Evolutionary conservation across 2,888 invertebrate species (phyloP), one percentile per base, ranked within the genome.

Genomic region (Oscheius sp.): DNA sequence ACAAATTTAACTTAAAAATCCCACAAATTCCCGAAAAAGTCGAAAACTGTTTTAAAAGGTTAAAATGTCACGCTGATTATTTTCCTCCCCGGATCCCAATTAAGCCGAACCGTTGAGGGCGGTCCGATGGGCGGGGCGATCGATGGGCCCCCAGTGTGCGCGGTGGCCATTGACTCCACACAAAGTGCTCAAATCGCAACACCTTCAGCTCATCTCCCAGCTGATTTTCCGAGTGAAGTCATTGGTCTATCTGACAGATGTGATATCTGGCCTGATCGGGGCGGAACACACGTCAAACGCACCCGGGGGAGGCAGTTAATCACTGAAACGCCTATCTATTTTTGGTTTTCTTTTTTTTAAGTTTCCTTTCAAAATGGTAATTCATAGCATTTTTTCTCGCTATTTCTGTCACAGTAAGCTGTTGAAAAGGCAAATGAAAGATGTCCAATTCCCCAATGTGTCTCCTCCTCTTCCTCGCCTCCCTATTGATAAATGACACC

Each of bases 181-280:
- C 59, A 59, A 57, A 41, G 59, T 59, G 59, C 59, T 59, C 59
- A 59, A 59, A 54, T 54, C 54, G 44, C 54, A 54, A 54, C 54
- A 54, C 54, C 54, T 47, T 24, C 36, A 36, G 36, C 14, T 36
- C 8, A 9, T 36, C 14, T 36, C 36, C n/a, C n/a, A n/a, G n/a
- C n/a, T n/a, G n/a, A n/a, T n/a, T n/a, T n/a, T n/a, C n/a, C n/a
- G n/a, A n/a, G n/a, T n/a, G n/a, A n/a, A n/a, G n/a, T n/a, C n/a
- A n/a, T n/a, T n/a, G n/a, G n/a, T n/a, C n/a, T n/a, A n/a, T n/a
- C n/a, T n/a, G n/a, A n/a, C n/a, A n/a, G n/a, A n/a, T n/a, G n/a
- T n/a, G n/a, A n/a, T n/a, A n/a, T n/a, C n/a, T n/a, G n/a, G n/a
- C n/a, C n/a, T n/a, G n/a, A n/a, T n/a, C n/a, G n/a, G n/a, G n/a